A percentile compares a stretch with the other conserved stretches of the same genome.
phyloP scores from a whole-genome alignment of 2,113 vertebrate genomes.

The Garra rufa region DNA sequence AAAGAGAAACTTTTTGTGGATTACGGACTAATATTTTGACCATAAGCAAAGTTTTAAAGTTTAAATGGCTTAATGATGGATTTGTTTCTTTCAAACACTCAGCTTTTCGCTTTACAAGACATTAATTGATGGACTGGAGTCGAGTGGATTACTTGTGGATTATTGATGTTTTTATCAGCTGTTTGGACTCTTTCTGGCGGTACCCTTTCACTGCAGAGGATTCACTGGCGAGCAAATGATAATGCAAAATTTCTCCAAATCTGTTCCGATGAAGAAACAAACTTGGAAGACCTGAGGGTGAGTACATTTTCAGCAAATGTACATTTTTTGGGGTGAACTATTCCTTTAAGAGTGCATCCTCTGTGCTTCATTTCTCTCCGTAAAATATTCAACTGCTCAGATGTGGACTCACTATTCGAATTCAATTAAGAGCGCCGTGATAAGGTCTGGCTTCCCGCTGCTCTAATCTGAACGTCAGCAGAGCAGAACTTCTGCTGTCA shows the following conservation, averaged over 20 bases:
- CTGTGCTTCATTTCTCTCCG: neutral
- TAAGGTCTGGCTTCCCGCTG: constrained; percentile 47
- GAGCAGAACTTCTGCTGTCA: constrained; percentile 26
- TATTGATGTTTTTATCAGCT: neutral
- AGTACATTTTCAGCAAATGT: no score
- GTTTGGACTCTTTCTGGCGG: neutral
- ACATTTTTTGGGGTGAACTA: no score
- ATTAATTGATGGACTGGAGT: neutral
- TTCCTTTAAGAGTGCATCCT: neutral
- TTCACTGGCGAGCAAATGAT: neutral
- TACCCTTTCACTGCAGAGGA: neutral
- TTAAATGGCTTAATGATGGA: no score
- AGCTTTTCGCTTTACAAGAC: no score
- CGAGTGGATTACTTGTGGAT: no score
- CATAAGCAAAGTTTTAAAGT: no score
- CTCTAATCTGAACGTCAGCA: constrained; percentile 47
- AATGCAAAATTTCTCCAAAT: no score
- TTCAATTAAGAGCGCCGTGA: constrained; percentile 45
- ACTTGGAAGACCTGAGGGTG: no score
- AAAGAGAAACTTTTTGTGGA: no score
- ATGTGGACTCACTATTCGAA: constrained; percentile 19
- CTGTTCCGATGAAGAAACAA: no score
- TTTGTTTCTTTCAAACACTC: no score
- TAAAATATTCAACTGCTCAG: constrained; percentile 33
- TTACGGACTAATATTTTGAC: no score